Percentiles rank a stretch among this genome's conserved stretches.
Evolutionary conservation across 2,797 vertebrate genomes (phyloP).

Genomic region (Coccyzus lansbergi): DNA sequence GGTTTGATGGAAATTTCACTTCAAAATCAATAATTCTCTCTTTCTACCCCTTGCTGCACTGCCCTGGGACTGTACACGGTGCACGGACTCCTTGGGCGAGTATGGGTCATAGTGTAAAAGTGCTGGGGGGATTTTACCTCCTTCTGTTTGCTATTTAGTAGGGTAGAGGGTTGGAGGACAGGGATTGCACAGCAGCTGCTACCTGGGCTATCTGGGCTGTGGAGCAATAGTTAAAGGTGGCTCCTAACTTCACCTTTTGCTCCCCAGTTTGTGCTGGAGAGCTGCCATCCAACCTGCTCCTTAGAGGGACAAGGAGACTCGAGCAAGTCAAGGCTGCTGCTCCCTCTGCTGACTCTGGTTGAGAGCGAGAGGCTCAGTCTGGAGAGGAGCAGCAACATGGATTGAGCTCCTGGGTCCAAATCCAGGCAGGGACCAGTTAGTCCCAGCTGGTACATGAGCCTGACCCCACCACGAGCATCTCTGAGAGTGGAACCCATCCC

Average conservation of each 20-base stretch:
- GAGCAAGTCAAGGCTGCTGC: slow-evolving; percentile 10
- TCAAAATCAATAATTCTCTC: not conserved
- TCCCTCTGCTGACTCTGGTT: slow-evolving; percentile 21
- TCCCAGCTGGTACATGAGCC: not conserved
- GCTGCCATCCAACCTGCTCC: rapidly evolving
- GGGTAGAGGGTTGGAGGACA: not conserved
- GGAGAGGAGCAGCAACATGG: no score
- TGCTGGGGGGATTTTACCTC: not conserved
- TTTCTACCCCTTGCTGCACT: not conserved
- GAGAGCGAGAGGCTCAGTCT: not conserved
- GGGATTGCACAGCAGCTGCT: not conserved
- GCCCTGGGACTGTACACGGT: rapidly evolving
- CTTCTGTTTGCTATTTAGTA: not conserved
- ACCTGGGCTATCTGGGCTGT: not conserved
- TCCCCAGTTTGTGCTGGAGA: not conserved
- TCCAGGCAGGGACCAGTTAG: no score
- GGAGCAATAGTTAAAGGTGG: rapidly evolving
- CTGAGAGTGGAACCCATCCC: not conserved
- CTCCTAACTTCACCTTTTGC: not conserved
- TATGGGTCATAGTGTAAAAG: rapidly evolving
- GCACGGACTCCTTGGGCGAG: not conserved
- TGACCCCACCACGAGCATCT: rapidly evolving
- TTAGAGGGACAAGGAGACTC: not conserved
- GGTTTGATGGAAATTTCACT: not conserved
- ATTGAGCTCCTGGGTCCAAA: not conserved